Percentiles rank a stretch among this genome's conserved stretches.
phyloP scores from a whole-genome alignment of 2,797 vertebrate species.

The Peromyscus melanophrys region DNA sequence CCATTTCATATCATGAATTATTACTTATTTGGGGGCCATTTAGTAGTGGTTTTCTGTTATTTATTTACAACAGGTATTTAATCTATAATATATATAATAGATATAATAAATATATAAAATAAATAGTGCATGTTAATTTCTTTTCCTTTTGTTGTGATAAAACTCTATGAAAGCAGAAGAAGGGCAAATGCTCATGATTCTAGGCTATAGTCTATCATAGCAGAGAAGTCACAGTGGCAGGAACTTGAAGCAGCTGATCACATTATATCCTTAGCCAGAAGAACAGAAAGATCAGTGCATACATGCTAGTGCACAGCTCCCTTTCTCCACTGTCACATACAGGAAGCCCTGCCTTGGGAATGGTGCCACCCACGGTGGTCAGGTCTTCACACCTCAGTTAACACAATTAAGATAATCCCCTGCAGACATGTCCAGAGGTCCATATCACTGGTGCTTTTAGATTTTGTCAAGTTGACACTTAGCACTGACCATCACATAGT shows the following conservation, averaged over 20 bases:
- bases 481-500: background rate
- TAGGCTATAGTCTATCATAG: background rate
- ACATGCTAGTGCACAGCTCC: background rate
- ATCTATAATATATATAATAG: background rate
- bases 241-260: background rate
- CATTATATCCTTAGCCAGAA: background rate
- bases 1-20: slow-evolving; percentile 39
- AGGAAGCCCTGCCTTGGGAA: background rate
- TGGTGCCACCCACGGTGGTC: background rate
- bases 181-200: background rate
- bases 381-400: background rate
- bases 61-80: slow-evolving; percentile 52
- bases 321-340: background rate
- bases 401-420: background rate
- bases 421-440: background rate
- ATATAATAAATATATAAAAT: background rate
- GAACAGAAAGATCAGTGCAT: background rate
- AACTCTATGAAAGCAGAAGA: background rate
- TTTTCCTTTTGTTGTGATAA: background rate
- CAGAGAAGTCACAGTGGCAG: background rate
- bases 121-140: background rate
- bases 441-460: background rate
- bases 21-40: slow-evolving; percentile 42
- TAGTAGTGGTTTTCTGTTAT: background rate
- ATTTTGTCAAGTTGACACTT: background rate